Evolutionary conservation across 2,797 vertebrate genomes (phyloP).

Genomic region (Petrocephalus schoutedeni): DNA sequence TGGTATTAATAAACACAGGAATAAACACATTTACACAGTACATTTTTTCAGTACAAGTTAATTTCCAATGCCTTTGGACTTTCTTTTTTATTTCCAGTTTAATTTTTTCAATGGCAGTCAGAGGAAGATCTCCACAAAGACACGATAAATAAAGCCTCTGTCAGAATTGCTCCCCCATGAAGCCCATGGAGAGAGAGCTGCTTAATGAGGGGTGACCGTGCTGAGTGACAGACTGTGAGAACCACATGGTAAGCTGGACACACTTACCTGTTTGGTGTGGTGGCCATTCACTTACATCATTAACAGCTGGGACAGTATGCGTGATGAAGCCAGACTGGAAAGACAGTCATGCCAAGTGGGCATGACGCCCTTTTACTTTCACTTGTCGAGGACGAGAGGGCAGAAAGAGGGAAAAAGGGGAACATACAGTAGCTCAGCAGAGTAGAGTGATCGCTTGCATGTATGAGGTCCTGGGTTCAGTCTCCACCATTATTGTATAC

Average conservation of each 20-base stretch:
- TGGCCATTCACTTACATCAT: not conserved
- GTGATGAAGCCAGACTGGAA: not conserved
- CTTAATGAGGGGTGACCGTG: not conserved
- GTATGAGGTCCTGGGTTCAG: not conserved
- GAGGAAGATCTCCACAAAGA: not conserved
- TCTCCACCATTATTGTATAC: not conserved
- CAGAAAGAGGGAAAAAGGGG: not conserved
- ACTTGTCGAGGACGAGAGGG: not conserved
- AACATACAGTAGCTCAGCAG: not conserved
- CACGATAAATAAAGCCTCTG: not conserved
- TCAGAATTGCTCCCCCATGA: not conserved
- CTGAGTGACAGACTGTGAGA: not conserved
- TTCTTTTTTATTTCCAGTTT: not conserved
- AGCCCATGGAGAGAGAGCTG: not conserved
- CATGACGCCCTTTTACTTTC: not conserved
- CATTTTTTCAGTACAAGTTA: not conserved
- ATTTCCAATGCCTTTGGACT: not conserved
- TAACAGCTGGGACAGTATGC: not conserved
- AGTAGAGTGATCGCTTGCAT: not conserved
- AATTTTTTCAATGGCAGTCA: not conserved
- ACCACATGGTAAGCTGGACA: not conserved
- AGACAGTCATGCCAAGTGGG: not conserved
- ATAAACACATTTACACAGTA: not conserved
- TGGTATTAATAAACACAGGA: slow-evolving; percentile 15
- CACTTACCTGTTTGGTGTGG: not conserved